Base-by-base conservation (phyloP, 2,797 vertebrate species). In the Hafferia zeledoni region DNA sequence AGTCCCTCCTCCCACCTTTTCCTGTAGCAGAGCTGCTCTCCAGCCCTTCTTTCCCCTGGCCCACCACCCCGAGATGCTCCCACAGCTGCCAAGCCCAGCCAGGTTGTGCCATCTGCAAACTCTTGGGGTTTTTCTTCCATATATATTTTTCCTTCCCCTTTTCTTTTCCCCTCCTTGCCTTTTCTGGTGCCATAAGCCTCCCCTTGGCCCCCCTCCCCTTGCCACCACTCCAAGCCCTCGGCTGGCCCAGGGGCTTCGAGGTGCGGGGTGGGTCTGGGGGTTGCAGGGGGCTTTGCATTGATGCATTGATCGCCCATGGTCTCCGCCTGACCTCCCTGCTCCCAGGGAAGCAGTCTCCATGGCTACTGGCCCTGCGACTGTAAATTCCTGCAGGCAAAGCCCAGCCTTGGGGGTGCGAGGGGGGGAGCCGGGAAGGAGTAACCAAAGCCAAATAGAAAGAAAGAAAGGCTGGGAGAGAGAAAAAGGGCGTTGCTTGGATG, bases 321-420 rank as follows among this genome's bases (percentile, higher is more conserved):
- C 98, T 98, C 97, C 22, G 97, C 97, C 98, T 98, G 98, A 98
- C 98, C 98, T 98, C 97, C 96, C 96, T 97, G 97, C 97, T 98
- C 98, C 98, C 98, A 97, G 98, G 97, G 98, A 98, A 98, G 98
- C 98, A 97, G 98, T 98, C 97, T 98, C 98, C 98, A 98, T 98
- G 98, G 98, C 97, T 97, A 98, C 98, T 97, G 94, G 97, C 95
- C 97, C 97, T 94, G 95, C 97, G 98, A 98, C 98, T 98, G 98
- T 98, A 98, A 98, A 99, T 98, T 98, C 98, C 98, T 98, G 97
- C 98, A 98, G 98, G 98, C 97, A 97, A 97, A 96, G 97, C 97
- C 90, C 97, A 97, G 98, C 97, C 95, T 96, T 96, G 97, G 97
- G 97, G 97, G 96, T 97, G 95, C 93, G 96, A 96, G 96, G 92